Conservation (phyloP, 2,888 invertebrate genomes). For the Vanessa cardui region DNA sequence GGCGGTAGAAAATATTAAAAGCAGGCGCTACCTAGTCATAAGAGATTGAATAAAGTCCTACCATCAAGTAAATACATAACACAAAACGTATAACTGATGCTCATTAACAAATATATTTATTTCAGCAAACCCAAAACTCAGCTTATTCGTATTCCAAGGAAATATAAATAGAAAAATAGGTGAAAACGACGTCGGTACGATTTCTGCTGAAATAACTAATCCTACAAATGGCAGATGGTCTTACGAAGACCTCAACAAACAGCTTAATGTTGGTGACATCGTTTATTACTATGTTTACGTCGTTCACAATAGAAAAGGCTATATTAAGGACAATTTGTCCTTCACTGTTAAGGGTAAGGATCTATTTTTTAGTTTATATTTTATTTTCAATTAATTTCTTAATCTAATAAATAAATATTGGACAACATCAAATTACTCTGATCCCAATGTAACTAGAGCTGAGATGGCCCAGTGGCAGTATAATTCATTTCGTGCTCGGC, state of each 20-base stretch:
- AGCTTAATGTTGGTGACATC: conserved; percentile 79
- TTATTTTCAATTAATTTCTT: too few relatives aligned
- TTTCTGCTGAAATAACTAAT: conserved; percentile 70
- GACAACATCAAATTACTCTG: too few relatives aligned
- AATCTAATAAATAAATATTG: too few relatives aligned
- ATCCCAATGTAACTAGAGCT: too few relatives aligned
- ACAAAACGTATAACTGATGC: neutral
- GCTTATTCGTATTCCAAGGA: conserved; percentile 85
- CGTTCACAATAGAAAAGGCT: conserved; percentile 74
- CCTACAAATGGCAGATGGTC: conserved; percentile 78
- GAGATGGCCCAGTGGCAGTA: too few relatives aligned
- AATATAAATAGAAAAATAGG: conserved; percentile 82
- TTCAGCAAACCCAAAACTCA: conserved; percentile 63
- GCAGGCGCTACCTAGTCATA: too few relatives aligned
- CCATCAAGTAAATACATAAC: too few relatives aligned
- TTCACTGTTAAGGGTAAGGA: conserved; percentile 69
- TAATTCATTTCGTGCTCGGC: too few relatives aligned
- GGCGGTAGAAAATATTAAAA: too few relatives aligned
- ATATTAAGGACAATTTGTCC: conserved; percentile 65
- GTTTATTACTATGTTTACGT: conserved; percentile 85
- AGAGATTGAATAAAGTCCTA: too few relatives aligned
- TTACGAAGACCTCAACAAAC: conserved; percentile 67
- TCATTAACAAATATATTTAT: neutral
- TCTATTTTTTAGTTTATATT: too few relatives aligned
- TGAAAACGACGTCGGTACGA: conserved; percentile 76